Evolutionary conservation across 2,888 invertebrate species (phyloP), one percentile per base, ranked within the genome.

Genomic region (Drosophila paramelanica): DNA sequence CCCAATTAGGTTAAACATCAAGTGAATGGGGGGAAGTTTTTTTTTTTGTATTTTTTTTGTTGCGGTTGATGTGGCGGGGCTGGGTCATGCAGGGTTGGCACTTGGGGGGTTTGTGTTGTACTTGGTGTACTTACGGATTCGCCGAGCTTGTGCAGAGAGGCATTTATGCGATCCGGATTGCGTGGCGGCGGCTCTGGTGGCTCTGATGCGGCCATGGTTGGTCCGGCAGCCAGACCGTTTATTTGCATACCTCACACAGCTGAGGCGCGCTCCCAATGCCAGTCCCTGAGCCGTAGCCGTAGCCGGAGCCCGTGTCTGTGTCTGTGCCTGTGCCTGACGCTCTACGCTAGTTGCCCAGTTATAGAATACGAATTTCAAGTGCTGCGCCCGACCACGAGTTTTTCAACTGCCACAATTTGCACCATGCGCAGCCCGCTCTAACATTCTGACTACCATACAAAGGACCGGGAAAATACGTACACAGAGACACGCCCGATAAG

Each of bases 151-250:
- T 92, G 91, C 76, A 92, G 88, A 78, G 92, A 92, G 82, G 92
- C 92, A 88, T 92, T 92, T 89, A 92, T 92, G 81, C 92, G 92
- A 88, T 92, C 92, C 89, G 92, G 92, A 90, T 92, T 92, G 84
- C 92, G 90, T 84, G 92, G 92, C 89, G 92, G 92, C 79, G 92
- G 92, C 89, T 92, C 92, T 91, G 92, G 92, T 81, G 92, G 92
- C 90, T 92, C 92, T 73, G 92, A 91, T 78, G 92, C 92, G 85
- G 92, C 92, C 92, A 92, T 92, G 79, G 90, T 91, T 79, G 91
- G 91, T 90, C 91, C 91, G 85, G 89, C 85, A 86, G 90, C 90
- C 67, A 90, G 89, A 75, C 92, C 91, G 91, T 92, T 92, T 90
- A 92, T 90, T 91, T 92, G 92, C 92, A 92, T 92, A 84, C 89